These are phyloP conservation scores for Phymastichus coffea DNA, from an alignment of 1,140 invertebrate genomes.

Conservation along the genomic window DNA sequence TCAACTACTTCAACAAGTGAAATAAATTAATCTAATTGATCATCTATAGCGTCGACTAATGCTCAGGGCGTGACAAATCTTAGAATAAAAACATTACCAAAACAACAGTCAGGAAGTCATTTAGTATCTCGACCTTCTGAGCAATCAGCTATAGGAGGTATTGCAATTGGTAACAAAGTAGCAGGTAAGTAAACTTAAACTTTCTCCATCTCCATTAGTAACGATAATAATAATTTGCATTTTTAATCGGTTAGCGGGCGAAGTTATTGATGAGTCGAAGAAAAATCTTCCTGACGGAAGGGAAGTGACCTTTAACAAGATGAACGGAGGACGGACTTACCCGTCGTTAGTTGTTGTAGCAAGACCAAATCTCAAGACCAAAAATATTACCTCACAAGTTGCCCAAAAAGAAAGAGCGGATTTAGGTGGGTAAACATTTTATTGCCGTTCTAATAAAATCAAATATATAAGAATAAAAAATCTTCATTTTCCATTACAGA, in stretches of 20 bases:
- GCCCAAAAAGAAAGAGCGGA: slow-evolving; percentile 53
- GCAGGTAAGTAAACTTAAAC: slow-evolving; percentile 41
- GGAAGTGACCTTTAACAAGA: slow-evolving; percentile 74
- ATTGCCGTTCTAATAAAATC: not conserved
- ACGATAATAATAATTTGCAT: slow-evolving; percentile 26
- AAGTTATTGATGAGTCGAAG: slow-evolving; percentile 50
- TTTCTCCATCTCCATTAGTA: slow-evolving; percentile 31
- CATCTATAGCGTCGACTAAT: slow-evolving; percentile 35
- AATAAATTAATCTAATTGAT: too few relatives aligned
- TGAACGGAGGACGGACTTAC: slow-evolving; percentile 78
- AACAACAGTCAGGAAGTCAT: slow-evolving; percentile 28
- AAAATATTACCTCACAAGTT: slow-evolving; percentile 56
- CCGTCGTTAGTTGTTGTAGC: slow-evolving; percentile 81
- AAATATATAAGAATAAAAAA: not conserved
- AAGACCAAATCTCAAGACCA: slow-evolving; percentile 70
- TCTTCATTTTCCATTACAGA: slow-evolving; percentile 37
- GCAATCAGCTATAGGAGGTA: slow-evolving; percentile 66
- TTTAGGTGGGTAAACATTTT: slow-evolving; percentile 47
- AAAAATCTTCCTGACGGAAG: slow-evolving; percentile 64
- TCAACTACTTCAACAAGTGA: too few relatives aligned
- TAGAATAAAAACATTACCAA: slow-evolving; percentile 44
- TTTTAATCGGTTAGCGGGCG: slow-evolving; percentile 37
- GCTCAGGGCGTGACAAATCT: slow-evolving; percentile 40
- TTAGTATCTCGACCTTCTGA: slow-evolving; percentile 59
- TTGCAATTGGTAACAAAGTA: slow-evolving; percentile 60